Evolutionary conservation across 2,888 invertebrate genomes (phyloP), one percentile per base, ranked within the genome.

Genomic region (Drosophila nigritarsus): DNA sequence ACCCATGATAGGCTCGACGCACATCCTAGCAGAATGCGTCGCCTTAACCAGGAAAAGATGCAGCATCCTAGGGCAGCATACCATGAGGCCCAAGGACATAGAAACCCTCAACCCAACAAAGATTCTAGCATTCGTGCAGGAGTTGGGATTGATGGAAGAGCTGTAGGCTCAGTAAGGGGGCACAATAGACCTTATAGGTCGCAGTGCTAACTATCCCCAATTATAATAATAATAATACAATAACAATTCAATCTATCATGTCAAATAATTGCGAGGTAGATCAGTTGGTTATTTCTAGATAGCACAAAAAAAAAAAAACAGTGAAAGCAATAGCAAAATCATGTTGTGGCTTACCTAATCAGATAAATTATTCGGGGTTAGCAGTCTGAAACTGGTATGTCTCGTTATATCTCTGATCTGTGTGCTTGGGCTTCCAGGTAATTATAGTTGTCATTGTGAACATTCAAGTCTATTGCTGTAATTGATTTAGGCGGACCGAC

Each of bases 391-490:
- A 34, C 24, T 34, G n/a, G 32, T 32, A 51, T 32, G 20, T 18
- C 38, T n/a, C 4, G 30, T n/a, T 30, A 20, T 30, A 56, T 9
- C 24, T 9, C 18, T 7, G 15, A 51, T 15, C 51, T 15, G 32
- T 7, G n/a, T 13, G 50, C 50, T n/a, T 30, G 24, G 9, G 8
- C 3, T 20, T 15, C 53, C 42, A 30, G 40, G 34, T 48, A 65
- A 65, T 73, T 73, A 65, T 9, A 49, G 9, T 34, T 48, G 34
- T 56, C 29, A 34, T 32, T 45, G 29, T 49, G 9, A 24, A 9
- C 36, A 45, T 45, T 45, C 18, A 34, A 32, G 24, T 20, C 11
- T 45, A 30, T n/a, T 34, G 32, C 15, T 29, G 32, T n/a, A 50
- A 29, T 45, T 63, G 54, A 63, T 63, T 62, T 38, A 38, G 27